Evolutionary conservation across 2,888 invertebrate genomes (phyloP), one percentile per base, ranked within the genome.

Genomic region (Apoda limacodes): DNA sequence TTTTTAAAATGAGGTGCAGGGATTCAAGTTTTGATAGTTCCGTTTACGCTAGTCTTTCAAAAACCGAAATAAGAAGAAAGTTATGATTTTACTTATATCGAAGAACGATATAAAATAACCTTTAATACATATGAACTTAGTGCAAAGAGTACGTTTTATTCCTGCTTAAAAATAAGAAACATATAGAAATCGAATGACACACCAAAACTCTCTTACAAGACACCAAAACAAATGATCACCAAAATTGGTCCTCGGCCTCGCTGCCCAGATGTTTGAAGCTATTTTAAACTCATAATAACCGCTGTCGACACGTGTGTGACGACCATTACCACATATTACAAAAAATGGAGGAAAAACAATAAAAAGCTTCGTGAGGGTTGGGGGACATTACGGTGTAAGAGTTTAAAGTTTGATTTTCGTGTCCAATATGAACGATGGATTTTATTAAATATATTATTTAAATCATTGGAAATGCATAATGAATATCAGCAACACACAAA

Each of bases 271-370:
- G 65, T 64, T 65, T 52, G 57, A 52, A 47, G 80, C 72, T 80
- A 80, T 80, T 80, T 80, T 80, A 75, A 80, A 80, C 78, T 72
- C 80, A 65, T 80, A 75, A 72, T 69, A 80, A 72, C 71, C 64
- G 63, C 64, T 64, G 69, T 60, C 76, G 62, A 60, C 80, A 80
- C 76, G 75, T 78, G 76, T 78, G 80, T 60, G 61, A 52, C 63
- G 63, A 60, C 75, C 76, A 80, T 80, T 80, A 80, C 74, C 78
- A 72, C 78, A 75, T 80, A 80, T 80, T 80, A 80, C 75, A 75
- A 76, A 78, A 80, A 78, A 71, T 65, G 62, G 39, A 60, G 63
- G 69, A 70, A 75, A 74, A 80, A 78, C 78, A 76, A 78, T 76
- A 75, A 80, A 76, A 66, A 45, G 40, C 32, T 35, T 39, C 17